phyloP scores from a whole-genome alignment of 2,797 vertebrate genomes.

The Eidolon dupreanum region DNA sequence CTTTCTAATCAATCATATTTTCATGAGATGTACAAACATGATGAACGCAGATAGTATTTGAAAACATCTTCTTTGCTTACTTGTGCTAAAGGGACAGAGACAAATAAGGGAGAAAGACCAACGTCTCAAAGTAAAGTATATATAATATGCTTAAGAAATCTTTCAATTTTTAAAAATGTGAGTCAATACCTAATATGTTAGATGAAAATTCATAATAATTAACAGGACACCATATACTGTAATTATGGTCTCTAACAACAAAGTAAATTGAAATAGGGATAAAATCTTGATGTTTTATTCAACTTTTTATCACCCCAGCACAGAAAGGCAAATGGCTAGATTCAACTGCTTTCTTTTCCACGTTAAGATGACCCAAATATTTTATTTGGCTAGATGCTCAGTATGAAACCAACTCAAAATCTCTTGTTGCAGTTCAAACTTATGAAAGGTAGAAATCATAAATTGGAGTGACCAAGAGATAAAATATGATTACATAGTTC shows the following conservation, averaged over 20 bases:
- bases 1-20: not conserved
- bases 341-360: not conserved
- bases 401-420: slow-evolving; percentile 26
- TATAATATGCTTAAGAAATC: not conserved
- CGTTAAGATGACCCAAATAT: not conserved
- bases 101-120: not conserved
- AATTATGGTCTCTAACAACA: not conserved
- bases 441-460: slow-evolving; percentile 4
- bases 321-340: not conserved
- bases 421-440: not conserved
- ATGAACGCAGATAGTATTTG: not conserved
- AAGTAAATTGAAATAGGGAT: not conserved
- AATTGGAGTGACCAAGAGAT: not conserved
- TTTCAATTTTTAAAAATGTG: not conserved
- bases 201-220: slow-evolving; percentile 13
- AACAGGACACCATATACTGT: not conserved
- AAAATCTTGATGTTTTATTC: not conserved
- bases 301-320: not conserved
- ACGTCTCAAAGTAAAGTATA: not conserved
- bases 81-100: not conserved
- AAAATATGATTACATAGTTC: not conserved
- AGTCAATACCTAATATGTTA: not conserved
- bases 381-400: slow-evolving; percentile 11
- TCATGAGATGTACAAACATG: not conserved
- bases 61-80: not conserved